Percentiles rank a stretch among this genome's conserved stretches.
Evolutionary conservation across 2,113 vertebrate species (phyloP).

Genomic region (Bombycilla garrulus): DNA sequence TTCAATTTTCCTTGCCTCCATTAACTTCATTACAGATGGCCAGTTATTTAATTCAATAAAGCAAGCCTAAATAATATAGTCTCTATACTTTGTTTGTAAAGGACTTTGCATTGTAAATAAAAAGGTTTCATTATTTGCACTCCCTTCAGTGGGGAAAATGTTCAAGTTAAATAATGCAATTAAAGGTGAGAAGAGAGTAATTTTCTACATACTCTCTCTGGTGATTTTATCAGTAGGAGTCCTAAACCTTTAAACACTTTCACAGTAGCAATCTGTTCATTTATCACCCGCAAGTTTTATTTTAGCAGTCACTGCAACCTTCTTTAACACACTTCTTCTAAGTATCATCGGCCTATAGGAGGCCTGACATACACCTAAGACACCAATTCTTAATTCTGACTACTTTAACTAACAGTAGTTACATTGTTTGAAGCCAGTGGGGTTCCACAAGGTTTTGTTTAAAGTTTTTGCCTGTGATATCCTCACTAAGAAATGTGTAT

Average conservation of each 20-base stretch:
- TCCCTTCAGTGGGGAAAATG: slow-evolving; percentile 16
- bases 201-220: slow-evolving; percentile 53
- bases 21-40: background rate
- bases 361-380: background rate
- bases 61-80: background rate
- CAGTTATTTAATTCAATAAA: slow-evolving; percentile 41
- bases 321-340: slow-evolving; percentile 6
- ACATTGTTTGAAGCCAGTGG: background rate
- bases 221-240: slow-evolving; percentile 48
- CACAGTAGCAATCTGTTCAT: slow-evolving; percentile 26
- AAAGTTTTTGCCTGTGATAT: background rate
- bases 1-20: background rate
- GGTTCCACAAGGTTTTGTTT: background rate
- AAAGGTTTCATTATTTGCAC: slow-evolving; percentile 54
- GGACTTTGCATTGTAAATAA: slow-evolving; percentile 58
- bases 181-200: slow-evolving; percentile 62
- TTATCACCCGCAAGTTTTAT: slow-evolving; percentile 19
- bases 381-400: background rate
- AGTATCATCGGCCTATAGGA: slow-evolving; percentile 13
- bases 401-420: background rate
- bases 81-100: slow-evolving; percentile 46
- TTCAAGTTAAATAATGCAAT: slow-evolving; percentile 66
- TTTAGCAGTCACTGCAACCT: slow-evolving; percentile 41
- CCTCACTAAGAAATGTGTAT: background rate
- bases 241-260: slow-evolving; percentile 55